phyloP scores from a whole-genome alignment of 2,113 vertebrate genomes.

The Naja naja region DNA sequence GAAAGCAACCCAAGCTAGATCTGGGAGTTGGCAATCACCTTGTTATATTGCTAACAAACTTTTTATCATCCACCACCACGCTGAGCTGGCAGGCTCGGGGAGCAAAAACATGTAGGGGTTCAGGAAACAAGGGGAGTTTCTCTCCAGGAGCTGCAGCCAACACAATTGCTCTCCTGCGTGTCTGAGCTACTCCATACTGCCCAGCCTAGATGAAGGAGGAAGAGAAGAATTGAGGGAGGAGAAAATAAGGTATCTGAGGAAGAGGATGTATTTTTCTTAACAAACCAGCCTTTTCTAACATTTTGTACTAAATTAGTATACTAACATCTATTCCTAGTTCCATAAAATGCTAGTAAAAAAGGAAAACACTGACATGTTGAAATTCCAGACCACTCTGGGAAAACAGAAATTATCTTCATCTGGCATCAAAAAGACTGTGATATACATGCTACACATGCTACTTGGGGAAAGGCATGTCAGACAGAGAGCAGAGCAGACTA shows the following conservation, averaged over 20 bases:
- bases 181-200: constrained; percentile 94
- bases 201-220: constrained; percentile 76
- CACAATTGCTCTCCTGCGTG: constrained; percentile 88
- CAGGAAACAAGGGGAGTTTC: constrained; percentile 88
- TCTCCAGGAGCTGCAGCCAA: constrained; percentile 90
- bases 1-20: rapidly evolving
- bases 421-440: neutral
- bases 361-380: neutral
- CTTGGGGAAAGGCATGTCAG: neutral
- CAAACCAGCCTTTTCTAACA: neutral
- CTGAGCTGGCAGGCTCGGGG: constrained; percentile 90
- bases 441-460: neutral
- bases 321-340: neutral
- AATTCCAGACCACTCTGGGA: neutral
- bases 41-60: constrained; percentile 90
- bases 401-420: neutral
- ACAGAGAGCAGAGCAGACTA: neutral
- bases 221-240: neutral
- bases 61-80: constrained; percentile 91
- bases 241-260: too few relatives aligned
- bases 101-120: constrained; percentile 90
- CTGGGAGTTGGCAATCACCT: constrained; percentile 63
- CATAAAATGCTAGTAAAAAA: neutral
- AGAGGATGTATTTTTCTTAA: neutral
- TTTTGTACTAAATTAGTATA: neutral